phyloP scores from a whole-genome alignment of 1,140 invertebrate genomes.

The Hirudo medicinalis region DNA sequence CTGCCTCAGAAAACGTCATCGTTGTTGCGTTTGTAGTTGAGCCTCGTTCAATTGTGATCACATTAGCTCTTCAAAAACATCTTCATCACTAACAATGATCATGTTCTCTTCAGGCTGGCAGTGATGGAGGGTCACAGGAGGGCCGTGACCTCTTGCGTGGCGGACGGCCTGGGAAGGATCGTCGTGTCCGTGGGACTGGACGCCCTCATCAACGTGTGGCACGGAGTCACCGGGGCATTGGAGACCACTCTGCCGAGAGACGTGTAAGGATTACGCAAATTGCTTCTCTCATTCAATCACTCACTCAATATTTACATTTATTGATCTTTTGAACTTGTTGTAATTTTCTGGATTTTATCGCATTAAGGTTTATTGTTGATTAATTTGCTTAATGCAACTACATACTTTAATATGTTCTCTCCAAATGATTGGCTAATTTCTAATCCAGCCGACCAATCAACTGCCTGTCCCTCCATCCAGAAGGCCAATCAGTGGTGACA shows the following conservation, averaged over 20 bases:
- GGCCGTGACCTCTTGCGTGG: conserved; percentile 32
- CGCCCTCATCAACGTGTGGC: conserved; percentile 36
- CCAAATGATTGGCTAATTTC: too few species aligned
- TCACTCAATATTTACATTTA: neutral
- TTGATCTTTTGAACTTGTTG: too few species aligned
- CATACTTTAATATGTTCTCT: too few species aligned
- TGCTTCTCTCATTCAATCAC: neutral
- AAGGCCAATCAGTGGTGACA: conserved; percentile 35
- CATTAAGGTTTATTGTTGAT: too few species aligned
- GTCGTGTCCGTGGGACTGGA: conserved; percentile 39
- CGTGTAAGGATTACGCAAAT: conserved; percentile 5
- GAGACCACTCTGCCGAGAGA: conserved; percentile 21
- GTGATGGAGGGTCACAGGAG: conserved; percentile 34
- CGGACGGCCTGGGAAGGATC: conserved; percentile 30
- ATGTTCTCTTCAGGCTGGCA: conserved; percentile 27
- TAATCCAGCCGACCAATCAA: conserved; percentile 34
- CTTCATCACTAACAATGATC: too few species aligned
- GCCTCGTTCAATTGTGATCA: too few species aligned
- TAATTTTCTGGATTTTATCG: too few species aligned
- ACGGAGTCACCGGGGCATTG: conserved; percentile 29
- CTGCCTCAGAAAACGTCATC: too few species aligned
- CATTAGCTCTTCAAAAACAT: too few species aligned
- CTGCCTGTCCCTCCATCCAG: conserved; percentile 40
- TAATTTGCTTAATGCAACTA: too few species aligned
- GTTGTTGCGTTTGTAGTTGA: too few species aligned